Evolutionary conservation across 2,113 vertebrate genomes (phyloP).

Genomic region (Solea senegalensis): DNA sequence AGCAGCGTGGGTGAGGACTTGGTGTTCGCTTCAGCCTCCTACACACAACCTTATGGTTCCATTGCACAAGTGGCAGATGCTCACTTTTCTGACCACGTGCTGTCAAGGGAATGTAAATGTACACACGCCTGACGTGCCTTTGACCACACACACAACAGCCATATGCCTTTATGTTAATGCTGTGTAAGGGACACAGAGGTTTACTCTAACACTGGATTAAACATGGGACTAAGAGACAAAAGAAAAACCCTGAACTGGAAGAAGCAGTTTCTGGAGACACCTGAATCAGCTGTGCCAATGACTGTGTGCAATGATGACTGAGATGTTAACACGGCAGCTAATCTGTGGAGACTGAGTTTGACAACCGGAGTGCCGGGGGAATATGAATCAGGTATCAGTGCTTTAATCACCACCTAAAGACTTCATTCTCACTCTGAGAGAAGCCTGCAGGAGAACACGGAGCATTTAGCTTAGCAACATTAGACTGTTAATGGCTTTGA

Average conservation of each 20-base stretch:
- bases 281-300: neutral
- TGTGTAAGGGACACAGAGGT: neutral
- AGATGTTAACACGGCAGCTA: slow-evolving; percentile 10
- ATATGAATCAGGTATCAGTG: slow-evolving; percentile 17
- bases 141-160: neutral
- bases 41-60: too few relatives aligned
- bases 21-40: neutral
- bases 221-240: too few relatives aligned
- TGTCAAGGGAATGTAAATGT: neutral
- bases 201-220: too few relatives aligned
- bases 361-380: slow-evolving; percentile 8
- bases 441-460: neutral
- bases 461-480: slow-evolving; percentile 14
- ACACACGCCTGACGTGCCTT: neutral
- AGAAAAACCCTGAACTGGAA: too few relatives aligned
- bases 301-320: neutral
- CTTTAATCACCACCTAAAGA: slow-evolving; percentile 23
- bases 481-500: slow-evolving; percentile 3
- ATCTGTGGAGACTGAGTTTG: slow-evolving; percentile 5
- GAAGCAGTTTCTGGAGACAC: neutral
- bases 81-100: neutral
- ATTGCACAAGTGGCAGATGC: neutral
- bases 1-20: neutral
- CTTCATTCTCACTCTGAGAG: slow-evolving; percentile 2
- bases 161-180: neutral